phyloP scores from a whole-genome alignment of 1,140 invertebrate genomes.

The Listronotus bonariensis region DNA sequence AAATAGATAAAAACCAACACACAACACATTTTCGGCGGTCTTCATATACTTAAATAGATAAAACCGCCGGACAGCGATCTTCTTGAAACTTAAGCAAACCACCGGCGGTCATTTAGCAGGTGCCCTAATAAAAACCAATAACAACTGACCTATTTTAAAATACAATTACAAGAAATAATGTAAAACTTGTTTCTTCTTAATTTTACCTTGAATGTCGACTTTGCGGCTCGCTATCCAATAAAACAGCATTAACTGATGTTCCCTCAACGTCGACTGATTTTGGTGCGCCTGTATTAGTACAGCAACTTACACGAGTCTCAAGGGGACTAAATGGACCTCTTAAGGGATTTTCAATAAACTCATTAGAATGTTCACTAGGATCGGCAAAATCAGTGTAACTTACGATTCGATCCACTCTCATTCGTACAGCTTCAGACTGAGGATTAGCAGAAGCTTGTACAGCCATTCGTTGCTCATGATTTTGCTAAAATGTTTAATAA shows the following conservation, averaged over 20 bases:
- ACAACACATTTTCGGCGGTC: no score
- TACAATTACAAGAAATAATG: no score
- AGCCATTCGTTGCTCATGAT: slow-evolving; percentile 35
- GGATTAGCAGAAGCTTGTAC: slow-evolving; percentile 36
- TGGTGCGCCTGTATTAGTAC: slow-evolving; percentile 61
- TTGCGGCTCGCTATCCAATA: slow-evolving; percentile 79
- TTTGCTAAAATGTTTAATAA: slow-evolving; percentile 20
- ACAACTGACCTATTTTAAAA: no score
- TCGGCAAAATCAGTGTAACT: slow-evolving; percentile 49
- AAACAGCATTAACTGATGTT: slow-evolving; percentile 83
- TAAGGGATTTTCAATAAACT: slow-evolving; percentile 44
- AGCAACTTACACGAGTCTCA: slow-evolving; percentile 69
- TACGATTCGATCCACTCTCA: slow-evolving; percentile 14
- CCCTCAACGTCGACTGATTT: slow-evolving; percentile 68
- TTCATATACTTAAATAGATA: no score
- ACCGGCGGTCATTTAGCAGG: no score
- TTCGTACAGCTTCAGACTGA: slow-evolving; percentile 17
- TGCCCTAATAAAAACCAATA: no score
- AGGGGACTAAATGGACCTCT: slow-evolving; percentile 69
- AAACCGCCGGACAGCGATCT: no score
- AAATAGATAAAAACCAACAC: no score
- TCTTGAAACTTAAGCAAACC: no score
- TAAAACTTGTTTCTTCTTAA: no score
- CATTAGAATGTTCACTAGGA: slow-evolving; percentile 29
- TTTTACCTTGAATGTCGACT: slow-evolving; percentile 64